Evolutionary conservation across 2,888 invertebrate genomes (phyloP).

Genomic region (Escarpia spicata): DNA sequence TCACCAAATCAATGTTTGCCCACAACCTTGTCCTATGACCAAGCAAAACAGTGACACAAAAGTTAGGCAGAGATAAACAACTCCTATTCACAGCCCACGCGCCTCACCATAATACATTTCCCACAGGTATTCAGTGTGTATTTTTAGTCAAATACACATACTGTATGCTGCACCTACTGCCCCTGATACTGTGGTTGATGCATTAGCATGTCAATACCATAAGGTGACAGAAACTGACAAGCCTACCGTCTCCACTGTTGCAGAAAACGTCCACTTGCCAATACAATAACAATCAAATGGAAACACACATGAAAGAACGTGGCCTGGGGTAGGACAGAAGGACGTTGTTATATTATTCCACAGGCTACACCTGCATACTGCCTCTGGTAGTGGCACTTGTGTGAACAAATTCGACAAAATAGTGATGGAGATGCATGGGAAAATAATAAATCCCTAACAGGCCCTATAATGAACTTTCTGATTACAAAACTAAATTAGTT

Average conservation of each 20-base stretch:
- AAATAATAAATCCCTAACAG: background rate
- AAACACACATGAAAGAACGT: background rate
- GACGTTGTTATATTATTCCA: background rate
- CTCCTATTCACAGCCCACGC: background rate
- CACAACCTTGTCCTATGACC: background rate
- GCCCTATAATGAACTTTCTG: background rate
- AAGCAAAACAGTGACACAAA: background rate
- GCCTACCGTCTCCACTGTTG: background rate
- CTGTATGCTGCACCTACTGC: background rate
- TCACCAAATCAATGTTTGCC: background rate
- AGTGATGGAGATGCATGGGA: background rate
- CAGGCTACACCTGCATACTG: background rate
- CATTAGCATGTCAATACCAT: background rate
- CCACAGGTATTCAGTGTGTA: background rate
- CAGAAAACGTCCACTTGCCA: background rate
- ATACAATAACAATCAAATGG: background rate
- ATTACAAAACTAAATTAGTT: background rate
- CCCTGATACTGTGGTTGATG: background rate
- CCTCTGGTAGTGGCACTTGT: background rate
- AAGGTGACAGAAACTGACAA: background rate
- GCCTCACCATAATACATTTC: background rate
- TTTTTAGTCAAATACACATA: background rate
- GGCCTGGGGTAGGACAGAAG: background rate
- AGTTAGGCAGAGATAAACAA: background rate
- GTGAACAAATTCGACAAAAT: background rate